phyloP scores from a whole-genome alignment of 1,140 invertebrate genomes.

The Heterodera carotae region DNA sequence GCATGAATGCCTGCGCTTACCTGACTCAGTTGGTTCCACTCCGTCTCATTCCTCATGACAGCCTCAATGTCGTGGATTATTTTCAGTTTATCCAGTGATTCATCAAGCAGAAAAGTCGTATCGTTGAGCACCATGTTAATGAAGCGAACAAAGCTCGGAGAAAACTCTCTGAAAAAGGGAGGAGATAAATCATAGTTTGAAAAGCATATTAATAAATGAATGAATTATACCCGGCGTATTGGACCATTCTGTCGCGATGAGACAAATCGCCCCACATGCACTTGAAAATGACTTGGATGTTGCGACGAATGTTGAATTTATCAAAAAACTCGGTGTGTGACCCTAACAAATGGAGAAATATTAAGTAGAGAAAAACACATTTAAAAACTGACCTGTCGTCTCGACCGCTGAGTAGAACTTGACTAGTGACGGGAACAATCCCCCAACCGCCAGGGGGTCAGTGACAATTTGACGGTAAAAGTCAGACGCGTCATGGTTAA shows the following conservation, averaged over 20 bases:
- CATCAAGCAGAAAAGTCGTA: conserved; percentile 93
- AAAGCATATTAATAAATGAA: conserved; percentile 9
- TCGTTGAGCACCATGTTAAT: conserved; percentile 99
- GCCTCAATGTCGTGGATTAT: conserved; percentile 92
- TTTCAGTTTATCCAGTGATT: conserved; percentile 89
- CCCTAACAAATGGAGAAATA: not conserved
- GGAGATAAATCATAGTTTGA: no score
- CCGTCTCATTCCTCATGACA: conserved; percentile 73
- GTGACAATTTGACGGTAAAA: conserved; percentile 77
- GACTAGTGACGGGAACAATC: conserved; percentile 85
- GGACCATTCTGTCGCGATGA: conserved; percentile 69
- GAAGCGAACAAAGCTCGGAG: conserved; percentile 89
- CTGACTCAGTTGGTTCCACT: conserved; percentile 45
- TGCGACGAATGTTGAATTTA: conserved; percentile 96
- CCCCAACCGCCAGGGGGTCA: conserved; percentile 80
- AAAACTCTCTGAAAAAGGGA: conserved; percentile 72
- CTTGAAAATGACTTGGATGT: conserved; percentile 93
- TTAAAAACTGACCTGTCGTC: conserved; percentile 75
- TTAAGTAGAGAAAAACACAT: not conserved
- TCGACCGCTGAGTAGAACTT: conserved; percentile 97
- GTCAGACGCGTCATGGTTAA: conserved; percentile 74
- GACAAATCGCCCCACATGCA: conserved; percentile 68
- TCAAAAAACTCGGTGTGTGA: conserved; percentile 97
- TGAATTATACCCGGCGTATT: conserved; percentile 68
- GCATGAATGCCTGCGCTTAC: not conserved